Evolutionary conservation across 2,113 vertebrate species (phyloP).

Genomic region (Silurus glanis): DNA sequence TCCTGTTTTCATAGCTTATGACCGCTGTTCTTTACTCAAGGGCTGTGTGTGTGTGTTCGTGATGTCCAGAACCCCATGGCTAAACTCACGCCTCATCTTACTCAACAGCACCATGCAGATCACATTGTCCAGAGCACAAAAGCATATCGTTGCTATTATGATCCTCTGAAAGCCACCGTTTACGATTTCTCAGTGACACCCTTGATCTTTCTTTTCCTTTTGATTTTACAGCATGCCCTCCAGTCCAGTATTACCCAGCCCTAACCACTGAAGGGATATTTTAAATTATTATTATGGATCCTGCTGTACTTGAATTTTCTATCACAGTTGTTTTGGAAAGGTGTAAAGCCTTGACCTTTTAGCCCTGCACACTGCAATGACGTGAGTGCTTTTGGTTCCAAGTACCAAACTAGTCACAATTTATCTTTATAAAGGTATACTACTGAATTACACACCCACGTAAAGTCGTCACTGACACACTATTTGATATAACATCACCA

Average conservation of each 20-base stretch:
- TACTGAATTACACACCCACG: slow-evolving; percentile 15
- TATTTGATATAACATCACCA: slow-evolving; percentile 30
- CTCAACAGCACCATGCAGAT: slow-evolving; percentile 54
- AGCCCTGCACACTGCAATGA: slow-evolving; percentile 40
- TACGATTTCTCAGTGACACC: slow-evolving; percentile 52
- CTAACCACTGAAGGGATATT: slow-evolving; percentile 42
- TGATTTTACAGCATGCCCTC: slow-evolving; percentile 61
- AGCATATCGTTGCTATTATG: slow-evolving; percentile 5
- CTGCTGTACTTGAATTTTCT: slow-evolving; percentile 72
- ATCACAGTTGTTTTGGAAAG: slow-evolving; percentile 14
- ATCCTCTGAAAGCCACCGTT: slow-evolving; percentile 16
- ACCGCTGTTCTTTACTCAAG: slow-evolving; percentile 59
- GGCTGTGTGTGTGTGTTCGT: slow-evolving; percentile 64
- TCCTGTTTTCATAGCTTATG: slow-evolving; percentile 65
- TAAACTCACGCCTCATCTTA: slow-evolving; percentile 57
- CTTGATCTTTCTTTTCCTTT: slow-evolving; percentile 45
- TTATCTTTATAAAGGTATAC: background rate
- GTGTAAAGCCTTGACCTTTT: slow-evolving; percentile 22
- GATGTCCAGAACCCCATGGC: slow-evolving; percentile 63
- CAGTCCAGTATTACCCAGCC: slow-evolving; percentile 66
- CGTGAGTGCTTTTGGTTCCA: slow-evolving; percentile 11
- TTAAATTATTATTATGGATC: slow-evolving; percentile 48
- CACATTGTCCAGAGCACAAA: slow-evolving; percentile 49
- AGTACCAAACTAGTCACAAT: background rate
- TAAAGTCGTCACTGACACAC: background rate